These are phyloP conservation scores for Tylochromis polylepis DNA, from an alignment of 2,113 vertebrate genomes.

Conservation along the genomic window DNA sequence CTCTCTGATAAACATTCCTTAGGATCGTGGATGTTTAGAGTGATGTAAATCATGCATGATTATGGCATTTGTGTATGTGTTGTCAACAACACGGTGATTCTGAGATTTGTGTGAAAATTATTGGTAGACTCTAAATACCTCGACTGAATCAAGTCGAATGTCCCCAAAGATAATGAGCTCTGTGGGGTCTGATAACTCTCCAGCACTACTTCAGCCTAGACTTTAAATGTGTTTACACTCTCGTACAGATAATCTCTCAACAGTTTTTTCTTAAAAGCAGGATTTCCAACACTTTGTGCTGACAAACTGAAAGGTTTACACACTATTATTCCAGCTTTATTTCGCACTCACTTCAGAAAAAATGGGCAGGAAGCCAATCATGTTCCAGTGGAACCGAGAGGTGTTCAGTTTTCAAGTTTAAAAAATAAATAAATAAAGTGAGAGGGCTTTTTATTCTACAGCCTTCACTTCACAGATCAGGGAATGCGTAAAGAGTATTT, in stretches of 20 bases:
- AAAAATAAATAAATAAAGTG: conserved; percentile 53
- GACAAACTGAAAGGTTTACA: conserved; percentile 30
- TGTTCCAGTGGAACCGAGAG: neutral
- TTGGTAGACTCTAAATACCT: neutral
- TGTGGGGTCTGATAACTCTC: neutral
- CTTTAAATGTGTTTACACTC: neutral
- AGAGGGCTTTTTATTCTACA: neutral
- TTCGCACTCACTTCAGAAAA: conserved; percentile 5
- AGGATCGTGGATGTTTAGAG: neutral
- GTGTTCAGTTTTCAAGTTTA: neutral
- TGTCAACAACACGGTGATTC: neutral
- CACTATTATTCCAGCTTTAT: neutral
- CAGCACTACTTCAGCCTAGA: neutral
- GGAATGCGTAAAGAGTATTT: neutral
- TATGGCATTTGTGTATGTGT: neutral
- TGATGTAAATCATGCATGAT: neutral
- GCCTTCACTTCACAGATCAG: neutral
- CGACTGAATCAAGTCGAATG: conserved; percentile 12
- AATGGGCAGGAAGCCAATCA: neutral
- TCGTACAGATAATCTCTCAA: neutral
- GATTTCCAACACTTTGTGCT: conserved; percentile 11
- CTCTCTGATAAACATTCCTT: neutral
- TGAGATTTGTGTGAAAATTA: neutral
- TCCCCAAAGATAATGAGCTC: conserved; percentile 51
- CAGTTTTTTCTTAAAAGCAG: neutral